A percentile compares a stretch with the other conserved stretches of the same genome.
Evolutionary conservation across 2,797 vertebrate genomes (phyloP).

Genomic region (Nannoperca australis): DNA sequence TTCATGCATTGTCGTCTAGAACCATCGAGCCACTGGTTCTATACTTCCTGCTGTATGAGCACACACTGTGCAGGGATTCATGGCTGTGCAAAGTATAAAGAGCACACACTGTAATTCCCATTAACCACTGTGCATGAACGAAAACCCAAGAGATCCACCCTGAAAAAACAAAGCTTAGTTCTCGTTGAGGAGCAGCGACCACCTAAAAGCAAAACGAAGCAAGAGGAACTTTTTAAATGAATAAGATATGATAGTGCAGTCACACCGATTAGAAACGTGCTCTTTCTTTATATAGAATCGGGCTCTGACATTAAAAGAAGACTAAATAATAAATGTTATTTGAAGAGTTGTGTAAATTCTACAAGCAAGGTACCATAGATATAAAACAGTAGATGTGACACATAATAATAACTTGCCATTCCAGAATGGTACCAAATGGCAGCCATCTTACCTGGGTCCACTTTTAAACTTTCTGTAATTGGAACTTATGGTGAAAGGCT

Average conservation of each 20-base stretch:
- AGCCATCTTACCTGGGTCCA: too few species aligned
- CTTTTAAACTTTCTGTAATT: too few species aligned
- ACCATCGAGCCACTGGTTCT: not conserved
- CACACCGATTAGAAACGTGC: constrained; percentile 54
- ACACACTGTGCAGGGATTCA: constrained; percentile 34
- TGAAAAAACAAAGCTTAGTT: constrained; percentile 35
- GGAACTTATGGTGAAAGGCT: too few species aligned
- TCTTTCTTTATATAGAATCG: constrained; percentile 48
- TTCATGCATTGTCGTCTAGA: constrained; percentile 11
- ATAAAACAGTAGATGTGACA: too few species aligned
- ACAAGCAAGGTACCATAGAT: constrained; percentile 8
- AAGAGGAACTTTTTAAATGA: constrained; percentile 46
- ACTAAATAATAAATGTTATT: constrained; percentile 74
- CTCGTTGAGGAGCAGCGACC: constrained; percentile 15
- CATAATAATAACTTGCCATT: too few species aligned
- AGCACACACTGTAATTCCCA: constrained; percentile 48
- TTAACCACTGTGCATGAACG: constrained; percentile 36
- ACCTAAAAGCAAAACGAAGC: constrained; percentile 43
- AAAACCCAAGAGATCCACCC: constrained; percentile 26
- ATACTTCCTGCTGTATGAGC: constrained; percentile 19
- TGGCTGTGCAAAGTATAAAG: constrained; percentile 18
- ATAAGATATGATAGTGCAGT: constrained; percentile 57
- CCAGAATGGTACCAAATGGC: too few species aligned
- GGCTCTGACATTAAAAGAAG: constrained; percentile 59
- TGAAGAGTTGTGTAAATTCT: constrained; percentile 67